Evolutionary conservation across 2,797 vertebrate genomes (phyloP).

Genomic region (Trachurus trachurus): DNA sequence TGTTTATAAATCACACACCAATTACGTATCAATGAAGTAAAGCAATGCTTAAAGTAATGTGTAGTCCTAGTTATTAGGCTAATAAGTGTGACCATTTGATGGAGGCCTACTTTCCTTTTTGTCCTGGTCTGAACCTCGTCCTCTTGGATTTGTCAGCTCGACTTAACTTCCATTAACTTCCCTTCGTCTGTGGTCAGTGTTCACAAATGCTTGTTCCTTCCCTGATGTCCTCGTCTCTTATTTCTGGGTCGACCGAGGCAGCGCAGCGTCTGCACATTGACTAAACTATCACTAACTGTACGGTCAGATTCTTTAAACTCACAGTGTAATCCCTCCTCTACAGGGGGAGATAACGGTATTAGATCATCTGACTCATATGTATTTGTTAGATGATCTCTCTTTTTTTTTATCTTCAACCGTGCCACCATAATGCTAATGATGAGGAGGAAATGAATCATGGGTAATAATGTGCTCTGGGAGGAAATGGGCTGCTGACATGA

Average conservation of each 20-base stretch:
- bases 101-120: neutral
- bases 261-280: neutral
- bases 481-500: slow-evolving; percentile 47
- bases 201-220: slow-evolving; percentile 9
- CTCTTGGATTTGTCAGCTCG: neutral
- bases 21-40: too few species aligned
- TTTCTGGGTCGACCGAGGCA: slow-evolving; percentile 39
- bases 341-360: neutral
- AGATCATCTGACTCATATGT: slow-evolving; percentile 22
- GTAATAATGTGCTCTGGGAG: slow-evolving; percentile 30
- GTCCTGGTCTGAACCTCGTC: neutral
- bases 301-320: slow-evolving; percentile 14
- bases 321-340: neutral
- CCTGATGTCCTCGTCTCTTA: slow-evolving; percentile 18
- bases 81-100: neutral
- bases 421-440: slow-evolving; percentile 12
- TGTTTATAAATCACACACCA: too few species aligned
- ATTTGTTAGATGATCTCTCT: neutral
- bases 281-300: slow-evolving; percentile 31
- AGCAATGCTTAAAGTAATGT: too few species aligned
- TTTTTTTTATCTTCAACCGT: neutral
- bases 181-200: slow-evolving; percentile 8
- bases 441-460: slow-evolving; percentile 53
- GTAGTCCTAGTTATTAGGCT: too few species aligned
- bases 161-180: neutral